These are phyloP conservation scores for Anguilla megastoma DNA, from an alignment of 2,797 vertebrate species.

Conservation along the genomic window DNA sequence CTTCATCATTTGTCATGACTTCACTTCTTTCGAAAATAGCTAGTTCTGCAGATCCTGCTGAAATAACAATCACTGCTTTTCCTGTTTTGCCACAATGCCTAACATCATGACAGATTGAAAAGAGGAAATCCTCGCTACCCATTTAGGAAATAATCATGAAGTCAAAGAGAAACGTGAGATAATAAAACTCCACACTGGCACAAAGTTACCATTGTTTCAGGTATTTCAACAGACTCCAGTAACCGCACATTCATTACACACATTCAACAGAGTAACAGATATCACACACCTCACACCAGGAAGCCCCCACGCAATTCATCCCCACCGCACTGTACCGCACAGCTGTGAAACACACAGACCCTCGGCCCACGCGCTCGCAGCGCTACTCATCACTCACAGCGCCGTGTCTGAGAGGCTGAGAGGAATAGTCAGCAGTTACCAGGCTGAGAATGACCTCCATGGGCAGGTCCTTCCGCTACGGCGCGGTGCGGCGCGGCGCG, in stretches of 20 bases:
- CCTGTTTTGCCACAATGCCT: not conserved
- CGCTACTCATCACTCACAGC: slow-evolving; percentile 61
- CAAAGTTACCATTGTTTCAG: not conserved
- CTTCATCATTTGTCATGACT: not conserved
- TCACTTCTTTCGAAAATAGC: not conserved
- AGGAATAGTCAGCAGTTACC: slow-evolving; percentile 66
- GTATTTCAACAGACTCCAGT: no score
- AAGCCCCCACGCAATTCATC: not conserved
- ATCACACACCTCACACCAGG: not conserved
- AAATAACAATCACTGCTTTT: not conserved
- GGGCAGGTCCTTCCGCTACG: slow-evolving; percentile 28
- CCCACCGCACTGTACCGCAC: not conserved
- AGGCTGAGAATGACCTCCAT: slow-evolving; percentile 79
- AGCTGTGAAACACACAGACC: not conserved
- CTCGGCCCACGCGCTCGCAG: slow-evolving; percentile 15
- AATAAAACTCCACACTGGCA: not conserved
- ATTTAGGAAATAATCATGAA: not conserved
- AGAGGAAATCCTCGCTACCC: not conserved
- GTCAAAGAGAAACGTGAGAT: not conserved
- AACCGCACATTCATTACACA: not conserved
- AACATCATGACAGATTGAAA: not conserved
- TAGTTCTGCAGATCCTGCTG: not conserved
- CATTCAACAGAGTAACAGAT: not conserved
- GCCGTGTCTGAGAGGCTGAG: slow-evolving; percentile 55
- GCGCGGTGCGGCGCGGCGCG: not conserved